phyloP scores from a whole-genome alignment of 2,888 invertebrate genomes.

The Panorpa germanica region DNA sequence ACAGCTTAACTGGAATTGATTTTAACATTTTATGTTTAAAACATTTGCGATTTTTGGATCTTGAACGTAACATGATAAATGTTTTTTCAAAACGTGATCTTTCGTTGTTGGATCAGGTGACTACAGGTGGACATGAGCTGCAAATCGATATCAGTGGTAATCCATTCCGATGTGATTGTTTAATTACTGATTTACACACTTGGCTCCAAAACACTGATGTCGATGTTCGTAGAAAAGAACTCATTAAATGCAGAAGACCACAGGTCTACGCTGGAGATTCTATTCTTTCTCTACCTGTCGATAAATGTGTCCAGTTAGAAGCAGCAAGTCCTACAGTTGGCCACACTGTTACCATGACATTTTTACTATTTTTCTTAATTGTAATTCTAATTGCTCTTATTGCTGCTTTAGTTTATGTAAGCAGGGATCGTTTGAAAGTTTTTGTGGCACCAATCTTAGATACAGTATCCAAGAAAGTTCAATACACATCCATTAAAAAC shows the following conservation, averaged over 20 bases:
- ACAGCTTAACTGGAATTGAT: constrained; percentile 35
- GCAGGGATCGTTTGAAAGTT: constrained; percentile 33
- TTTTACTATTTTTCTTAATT: constrained; percentile 31
- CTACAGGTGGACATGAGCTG: constrained; percentile 21
- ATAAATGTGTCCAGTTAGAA: constrained; percentile 18
- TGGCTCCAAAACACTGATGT: constrained; percentile 46
- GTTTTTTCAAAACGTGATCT: constrained; percentile 34
- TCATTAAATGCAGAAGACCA: constrained; percentile 28
- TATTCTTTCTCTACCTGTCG: constrained; percentile 14
- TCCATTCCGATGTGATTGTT: constrained; percentile 49
- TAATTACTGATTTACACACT: constrained; percentile 33
- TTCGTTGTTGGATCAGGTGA: constrained; percentile 33
- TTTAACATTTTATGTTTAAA: constrained; percentile 46
- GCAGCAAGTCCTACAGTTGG: constrained; percentile 16
- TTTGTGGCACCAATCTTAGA: constrained; percentile 41
- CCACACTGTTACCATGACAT: constrained; percentile 22
- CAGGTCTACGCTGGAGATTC: constrained; percentile 15
- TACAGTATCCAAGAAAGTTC: constrained; percentile 46
- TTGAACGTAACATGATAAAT: constrained; percentile 44
- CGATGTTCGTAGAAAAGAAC: constrained; percentile 32
- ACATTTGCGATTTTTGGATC: constrained; percentile 43
- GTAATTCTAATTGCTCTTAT: constrained; percentile 33
- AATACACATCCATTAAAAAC: constrained; percentile 50
- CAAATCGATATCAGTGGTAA: constrained; percentile 44
- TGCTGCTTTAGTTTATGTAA: constrained; percentile 37